Conservation (phyloP, 30 jellyfish, hydroid and myxozoan genomes). For the Mastigias papua region DNA sequence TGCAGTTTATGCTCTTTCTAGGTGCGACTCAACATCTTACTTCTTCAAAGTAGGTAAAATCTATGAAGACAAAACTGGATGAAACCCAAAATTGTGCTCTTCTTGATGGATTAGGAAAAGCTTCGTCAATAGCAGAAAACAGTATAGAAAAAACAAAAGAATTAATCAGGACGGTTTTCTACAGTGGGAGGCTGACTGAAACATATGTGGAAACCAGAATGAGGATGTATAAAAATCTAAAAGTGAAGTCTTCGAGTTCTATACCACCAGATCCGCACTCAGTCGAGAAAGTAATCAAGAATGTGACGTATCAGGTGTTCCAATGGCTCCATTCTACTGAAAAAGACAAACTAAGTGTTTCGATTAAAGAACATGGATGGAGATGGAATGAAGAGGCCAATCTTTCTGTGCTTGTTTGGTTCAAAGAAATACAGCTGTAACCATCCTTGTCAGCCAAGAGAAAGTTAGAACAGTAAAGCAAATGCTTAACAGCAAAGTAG, state of each 20-base stretch:
- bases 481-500: too few species aligned
- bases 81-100: slow-evolving; percentile 2
- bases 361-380: slow-evolving; percentile 56
- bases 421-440: slow-evolving; percentile 42
- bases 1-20: slow-evolving; percentile 71
- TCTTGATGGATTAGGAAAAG: background rate
- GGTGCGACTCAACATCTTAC: slow-evolving; percentile 57
- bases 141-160: too few species aligned
- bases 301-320: slow-evolving; percentile 50
- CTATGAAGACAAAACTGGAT: slow-evolving; percentile 23
- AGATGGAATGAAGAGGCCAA: slow-evolving; percentile 28
- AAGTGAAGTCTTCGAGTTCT: slow-evolving; percentile 45
- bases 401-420: slow-evolving; percentile 45
- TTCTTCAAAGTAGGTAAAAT: slow-evolving; percentile 24
- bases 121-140: too few species aligned
- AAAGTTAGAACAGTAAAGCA: too few species aligned
- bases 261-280: slow-evolving; percentile 64
- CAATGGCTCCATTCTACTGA: too few species aligned
- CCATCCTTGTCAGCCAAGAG: too few species aligned
- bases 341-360: slow-evolving; percentile 67
- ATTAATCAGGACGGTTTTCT: too few species aligned
- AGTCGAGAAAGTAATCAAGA: slow-evolving; percentile 49
- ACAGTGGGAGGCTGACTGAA: background rate
- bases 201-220: slow-evolving; percentile 50
- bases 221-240: slow-evolving; percentile 40